Evolutionary conservation across 1,140 invertebrate genomes (phyloP).

Genomic region (Polyergus mexicanus): DNA sequence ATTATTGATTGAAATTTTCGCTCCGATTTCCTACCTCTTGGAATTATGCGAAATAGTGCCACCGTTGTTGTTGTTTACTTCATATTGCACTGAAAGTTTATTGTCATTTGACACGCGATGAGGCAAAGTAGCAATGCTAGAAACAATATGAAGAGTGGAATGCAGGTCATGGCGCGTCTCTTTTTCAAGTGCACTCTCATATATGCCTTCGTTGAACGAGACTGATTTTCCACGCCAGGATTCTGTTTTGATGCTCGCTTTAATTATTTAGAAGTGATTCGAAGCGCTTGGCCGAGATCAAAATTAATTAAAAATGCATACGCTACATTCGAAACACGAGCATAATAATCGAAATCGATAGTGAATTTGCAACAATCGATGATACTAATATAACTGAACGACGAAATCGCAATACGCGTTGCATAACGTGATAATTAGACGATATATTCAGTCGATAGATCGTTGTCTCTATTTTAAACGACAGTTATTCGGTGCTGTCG

Average conservation of each 20-base stretch:
- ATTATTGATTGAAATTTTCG: slow-evolving; percentile 53
- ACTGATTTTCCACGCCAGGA: neutral
- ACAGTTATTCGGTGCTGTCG: slow-evolving; percentile 1
- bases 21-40: neutral
- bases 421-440: slow-evolving; percentile 36
- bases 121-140: slow-evolving; percentile 37
- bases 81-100: slow-evolving; percentile 44
- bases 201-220: neutral
- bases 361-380: neutral
- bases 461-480: slow-evolving; percentile 8
- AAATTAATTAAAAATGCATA: slow-evolving; percentile 14
- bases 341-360: neutral
- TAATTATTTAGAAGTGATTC: neutral
- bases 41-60: slow-evolving; percentile 31
- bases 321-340: neutral
- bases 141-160: slow-evolving; percentile 67
- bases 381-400: neutral
- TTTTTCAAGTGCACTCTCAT: slow-evolving; percentile 9
- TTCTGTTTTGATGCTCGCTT: neutral
- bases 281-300: neutral
- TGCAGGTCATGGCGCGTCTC: slow-evolving; percentile 61
- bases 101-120: slow-evolving; percentile 52
- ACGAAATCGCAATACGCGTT: neutral
- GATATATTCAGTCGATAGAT: slow-evolving; percentile 13
- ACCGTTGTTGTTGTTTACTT: slow-evolving; percentile 52